Evolutionary conservation across 2,113 vertebrate genomes (phyloP).

Genomic region (Eulemur macaco): DNA sequence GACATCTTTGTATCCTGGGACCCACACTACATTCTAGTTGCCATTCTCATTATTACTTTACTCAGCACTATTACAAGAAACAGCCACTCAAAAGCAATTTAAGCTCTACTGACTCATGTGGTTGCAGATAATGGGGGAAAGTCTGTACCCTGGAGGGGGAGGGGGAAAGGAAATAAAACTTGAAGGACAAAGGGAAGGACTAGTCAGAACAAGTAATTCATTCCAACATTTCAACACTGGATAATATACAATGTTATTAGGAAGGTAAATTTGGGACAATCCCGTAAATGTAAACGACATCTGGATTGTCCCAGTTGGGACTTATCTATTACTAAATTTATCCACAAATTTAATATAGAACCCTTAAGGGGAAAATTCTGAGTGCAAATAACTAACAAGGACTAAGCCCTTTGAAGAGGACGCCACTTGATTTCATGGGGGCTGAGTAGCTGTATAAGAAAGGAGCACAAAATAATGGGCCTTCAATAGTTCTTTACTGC

Average conservation of each 20-base stretch:
- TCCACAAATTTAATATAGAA: background rate
- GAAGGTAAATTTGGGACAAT: background rate
- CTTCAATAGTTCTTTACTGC: background rate
- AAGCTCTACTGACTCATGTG: background rate
- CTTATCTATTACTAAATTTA: constrained; percentile 4
- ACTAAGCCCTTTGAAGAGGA: constrained; percentile 19
- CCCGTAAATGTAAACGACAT: constrained; percentile 18
- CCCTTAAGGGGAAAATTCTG: background rate
- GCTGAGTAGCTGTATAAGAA: background rate
- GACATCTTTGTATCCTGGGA: constrained; percentile 36
- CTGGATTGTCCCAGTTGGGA: background rate
- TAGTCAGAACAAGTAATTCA: background rate
- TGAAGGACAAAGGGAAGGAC: constrained; percentile 43
- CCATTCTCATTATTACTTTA: background rate
- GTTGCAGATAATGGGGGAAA: constrained; percentile 6
- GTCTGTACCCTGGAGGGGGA: background rate
- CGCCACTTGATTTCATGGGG: constrained; percentile 9
- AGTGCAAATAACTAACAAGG: constrained; percentile 28
- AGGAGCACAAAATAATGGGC: background rate
- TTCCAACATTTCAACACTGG: constrained; percentile 28
- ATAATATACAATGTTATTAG: background rate
- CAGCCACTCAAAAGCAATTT: constrained; percentile 24
- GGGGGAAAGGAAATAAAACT: background rate
- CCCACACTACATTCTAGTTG: background rate
- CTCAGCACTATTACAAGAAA: constrained; percentile 48